A percentile compares a stretch with the other conserved stretches of the same genome.
phyloP scores from a whole-genome alignment of 2,797 vertebrate species.

The Babyrousa celebensis region DNA sequence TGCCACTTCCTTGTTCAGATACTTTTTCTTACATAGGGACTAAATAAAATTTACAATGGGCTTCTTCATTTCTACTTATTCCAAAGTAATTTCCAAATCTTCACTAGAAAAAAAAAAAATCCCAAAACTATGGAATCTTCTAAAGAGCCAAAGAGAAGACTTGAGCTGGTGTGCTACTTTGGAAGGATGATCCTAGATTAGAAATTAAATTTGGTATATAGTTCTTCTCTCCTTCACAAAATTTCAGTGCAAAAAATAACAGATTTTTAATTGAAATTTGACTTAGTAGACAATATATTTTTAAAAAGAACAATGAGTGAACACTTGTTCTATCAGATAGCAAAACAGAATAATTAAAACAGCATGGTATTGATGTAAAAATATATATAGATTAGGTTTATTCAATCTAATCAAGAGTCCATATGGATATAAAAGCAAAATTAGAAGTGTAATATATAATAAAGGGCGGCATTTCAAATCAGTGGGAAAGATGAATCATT shows the following conservation, averaged over 20 bases:
- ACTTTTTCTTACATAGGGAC: background rate
- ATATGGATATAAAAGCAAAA: conserved; percentile 70
- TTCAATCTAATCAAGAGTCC: conserved; percentile 71
- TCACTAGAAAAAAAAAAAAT: background rate
- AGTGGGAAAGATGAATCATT: conserved; percentile 71
- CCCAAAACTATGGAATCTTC: background rate
- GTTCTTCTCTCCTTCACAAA: conserved; percentile 23
- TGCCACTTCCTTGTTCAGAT: background rate
- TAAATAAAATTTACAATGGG: conserved; percentile 29
- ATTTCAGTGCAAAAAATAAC: conserved; percentile 28
- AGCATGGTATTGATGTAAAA: conserved; percentile 20
- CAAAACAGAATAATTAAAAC: conserved; percentile 67
- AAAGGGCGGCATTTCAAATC: conserved; percentile 64
- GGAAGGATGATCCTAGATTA: background rate
- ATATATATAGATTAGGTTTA: conserved; percentile 43
- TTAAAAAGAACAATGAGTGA: conserved; percentile 66
- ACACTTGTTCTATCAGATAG: conserved; percentile 49
- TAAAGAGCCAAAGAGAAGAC: background rate
- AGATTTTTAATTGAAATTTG: conserved; percentile 39
- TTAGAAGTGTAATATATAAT: conserved; percentile 68
- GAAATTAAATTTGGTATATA: conserved; percentile 31
- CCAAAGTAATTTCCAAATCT: conserved; percentile 54
- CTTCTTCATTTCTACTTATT: conserved; percentile 60
- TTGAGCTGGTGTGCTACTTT: conserved; percentile 27
- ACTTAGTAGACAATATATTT: conserved; percentile 65